Evolutionary conservation across 2,797 vertebrate genomes (phyloP), one percentile per base, ranked within the genome.

Genomic region (Orestias chungarensis): DNA sequence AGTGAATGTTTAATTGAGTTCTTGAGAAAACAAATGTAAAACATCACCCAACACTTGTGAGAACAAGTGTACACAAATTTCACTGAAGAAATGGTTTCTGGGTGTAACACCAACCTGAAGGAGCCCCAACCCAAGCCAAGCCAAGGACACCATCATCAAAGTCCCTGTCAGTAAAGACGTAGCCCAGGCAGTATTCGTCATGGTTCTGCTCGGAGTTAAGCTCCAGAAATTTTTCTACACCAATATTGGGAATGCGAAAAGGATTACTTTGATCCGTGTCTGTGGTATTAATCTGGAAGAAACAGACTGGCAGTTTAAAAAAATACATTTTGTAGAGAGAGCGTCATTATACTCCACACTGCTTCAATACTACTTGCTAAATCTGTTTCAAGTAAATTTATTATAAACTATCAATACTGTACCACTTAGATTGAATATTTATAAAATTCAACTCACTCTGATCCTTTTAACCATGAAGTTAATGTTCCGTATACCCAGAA

Each of bases 381-480:
- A 62, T 52, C 40, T n/a, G 42, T 50, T 64, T 64, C 10, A 52
- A 10, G 43, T 47, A 9, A 61, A 50, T 20, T 55, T 38, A 43
- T 66, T 55, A 35, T 64, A 64, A 81, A 76, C 35, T n/a, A n/a
- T n/a, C 15, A 62, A 81, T 66, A 71, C 49, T 73, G 47, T 31
- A 25, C 38, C 59, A 62, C n/a, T 52, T 15, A 42, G 33, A 14
- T 12, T 54, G 25, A 54, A 1, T 72, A 12, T 52, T 47, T 47
- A 43, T n/a, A 66, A 71, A 18, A 74, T 52, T 68, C 23, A 81
- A 93, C 96, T 95, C 89, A 99, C 98, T 89, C 94, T 94, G 82
- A 99, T 96, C 84, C 98, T 94, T 94, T 99, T 99, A 88, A 99
- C 98, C 97, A 99, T 99, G 89, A 99, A 99, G 91, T 96, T 96